phyloP scores from a whole-genome alignment of 2,113 vertebrate species.

The Cyanoramphus novaezelandiae region DNA sequence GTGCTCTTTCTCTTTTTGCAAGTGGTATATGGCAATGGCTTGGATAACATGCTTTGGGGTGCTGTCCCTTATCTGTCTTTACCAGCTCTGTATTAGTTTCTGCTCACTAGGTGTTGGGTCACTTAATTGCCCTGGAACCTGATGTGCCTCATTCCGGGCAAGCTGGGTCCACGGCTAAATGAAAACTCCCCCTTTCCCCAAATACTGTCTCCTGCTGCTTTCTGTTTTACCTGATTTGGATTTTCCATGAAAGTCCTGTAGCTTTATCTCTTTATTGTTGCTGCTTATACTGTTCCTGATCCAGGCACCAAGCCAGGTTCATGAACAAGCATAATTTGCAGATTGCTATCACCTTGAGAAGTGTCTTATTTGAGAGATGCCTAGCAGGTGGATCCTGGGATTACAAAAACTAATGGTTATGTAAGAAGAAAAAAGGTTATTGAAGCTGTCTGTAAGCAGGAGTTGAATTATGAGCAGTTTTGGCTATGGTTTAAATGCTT shows the following conservation, averaged over 20 bases:
- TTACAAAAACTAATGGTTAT: neutral
- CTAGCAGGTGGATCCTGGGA: neutral
- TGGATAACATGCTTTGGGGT: neutral
- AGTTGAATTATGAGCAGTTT: neutral
- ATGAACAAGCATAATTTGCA: neutral
- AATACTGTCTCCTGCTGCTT: neutral
- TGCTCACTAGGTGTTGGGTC: neutral
- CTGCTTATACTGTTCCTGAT: neutral
- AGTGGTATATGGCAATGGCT: neutral
- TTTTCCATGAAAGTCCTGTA: neutral
- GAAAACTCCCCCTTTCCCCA: neutral
- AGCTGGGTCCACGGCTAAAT: rapidly evolving
- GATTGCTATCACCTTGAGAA: neutral
- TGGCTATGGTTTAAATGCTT: neutral
- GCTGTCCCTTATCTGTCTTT: neutral
- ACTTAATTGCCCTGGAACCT: neutral
- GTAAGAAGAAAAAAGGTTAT: neutral
- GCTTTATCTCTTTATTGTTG: neutral
- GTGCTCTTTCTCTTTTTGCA: neutral
- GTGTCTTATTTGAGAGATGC: neutral
- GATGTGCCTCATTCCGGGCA: rapidly evolving
- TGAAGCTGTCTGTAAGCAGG: neutral
- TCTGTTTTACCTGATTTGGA: neutral
- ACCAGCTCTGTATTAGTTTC: neutral
- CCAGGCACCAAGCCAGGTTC: neutral